A percentile compares a stretch with the other conserved stretches of the same genome.
These are phyloP conservation scores for Ctenomys sociabilis DNA, from an alignment of 2,113 vertebrate genomes.

Conservation along the genomic window DNA sequence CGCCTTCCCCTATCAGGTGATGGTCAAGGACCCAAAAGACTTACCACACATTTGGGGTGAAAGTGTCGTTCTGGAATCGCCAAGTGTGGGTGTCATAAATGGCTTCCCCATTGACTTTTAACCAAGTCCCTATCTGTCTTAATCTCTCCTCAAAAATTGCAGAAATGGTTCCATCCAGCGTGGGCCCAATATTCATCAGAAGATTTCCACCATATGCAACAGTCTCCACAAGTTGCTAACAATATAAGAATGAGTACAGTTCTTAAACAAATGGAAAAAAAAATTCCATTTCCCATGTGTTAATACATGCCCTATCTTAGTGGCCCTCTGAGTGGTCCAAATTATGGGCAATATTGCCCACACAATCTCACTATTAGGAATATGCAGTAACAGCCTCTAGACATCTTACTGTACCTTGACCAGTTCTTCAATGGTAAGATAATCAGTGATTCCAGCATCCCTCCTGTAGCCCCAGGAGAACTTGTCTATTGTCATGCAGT, in stretches of 20 bases:
- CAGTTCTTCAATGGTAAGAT: slow-evolving; percentile 89
- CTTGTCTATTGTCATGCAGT: slow-evolving; percentile 96
- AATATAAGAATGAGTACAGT: slow-evolving; percentile 65
- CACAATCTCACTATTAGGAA: not conserved
- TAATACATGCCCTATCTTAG: not conserved
- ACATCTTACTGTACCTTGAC: slow-evolving; percentile 85
- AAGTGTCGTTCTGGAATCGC: slow-evolving; percentile 92
- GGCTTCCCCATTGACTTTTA: slow-evolving; percentile 92
- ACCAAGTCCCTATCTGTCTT: slow-evolving; percentile 94
- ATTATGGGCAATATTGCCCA: not conserved
- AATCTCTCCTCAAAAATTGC: slow-evolving; percentile 95
- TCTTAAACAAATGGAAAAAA: not conserved
- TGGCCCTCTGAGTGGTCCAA: not conserved
- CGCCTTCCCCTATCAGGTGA: not conserved
- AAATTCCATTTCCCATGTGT: not conserved
- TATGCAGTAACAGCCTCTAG: not conserved
- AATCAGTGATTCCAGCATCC: slow-evolving; percentile 89
- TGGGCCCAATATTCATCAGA: slow-evolving; percentile 95
- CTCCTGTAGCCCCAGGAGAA: slow-evolving; percentile 95
- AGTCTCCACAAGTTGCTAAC: slow-evolving; percentile 91
- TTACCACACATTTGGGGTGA: slow-evolving; percentile 91
- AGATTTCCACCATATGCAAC: slow-evolving; percentile 97
- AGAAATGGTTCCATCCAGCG: slow-evolving; percentile 91
- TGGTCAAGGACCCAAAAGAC: slow-evolving; percentile 53
- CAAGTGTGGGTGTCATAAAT: slow-evolving; percentile 93